These are phyloP conservation scores for Pardalotus punctatus DNA, from an alignment of 2,113 vertebrate species.

Conservation along the genomic window DNA sequence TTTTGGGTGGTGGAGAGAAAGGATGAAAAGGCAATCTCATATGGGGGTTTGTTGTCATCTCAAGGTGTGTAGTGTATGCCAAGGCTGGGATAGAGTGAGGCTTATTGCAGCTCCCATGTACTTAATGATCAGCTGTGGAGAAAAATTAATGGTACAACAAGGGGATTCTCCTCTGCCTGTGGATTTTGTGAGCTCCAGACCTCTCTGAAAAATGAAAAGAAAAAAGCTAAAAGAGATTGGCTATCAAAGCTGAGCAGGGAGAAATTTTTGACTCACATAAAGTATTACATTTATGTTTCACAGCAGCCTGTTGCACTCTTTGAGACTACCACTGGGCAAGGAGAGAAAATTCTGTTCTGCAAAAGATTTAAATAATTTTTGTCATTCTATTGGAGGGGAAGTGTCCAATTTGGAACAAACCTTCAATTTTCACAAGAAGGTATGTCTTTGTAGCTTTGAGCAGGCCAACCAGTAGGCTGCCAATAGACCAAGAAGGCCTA, in stretches of 20 bases:
- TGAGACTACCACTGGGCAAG: not conserved
- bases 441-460: not conserved
- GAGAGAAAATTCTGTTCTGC: not conserved
- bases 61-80: not conserved
- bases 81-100: not conserved
- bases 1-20: not conserved
- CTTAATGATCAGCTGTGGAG: not conserved
- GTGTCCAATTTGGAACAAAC: not conserved
- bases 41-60: not conserved
- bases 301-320: not conserved
- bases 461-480: not conserved
- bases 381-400: rapidly evolving
- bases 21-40: not conserved
- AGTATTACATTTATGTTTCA: not conserved
- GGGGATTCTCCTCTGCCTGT: not conserved
- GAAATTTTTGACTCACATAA: not conserved
- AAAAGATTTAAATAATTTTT: not conserved
- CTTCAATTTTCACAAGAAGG: not conserved
- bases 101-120: not conserved
- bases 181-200: not conserved
- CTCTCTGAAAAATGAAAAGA: not conserved
- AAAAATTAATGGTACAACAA: not conserved
- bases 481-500: not conserved
- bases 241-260: not conserved
- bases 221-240: not conserved